Percentiles rank a stretch among this genome's conserved stretches.
These are phyloP conservation scores for Eilema caniola DNA, from an alignment of 2,888 invertebrate species.

Conservation along the genomic window DNA sequence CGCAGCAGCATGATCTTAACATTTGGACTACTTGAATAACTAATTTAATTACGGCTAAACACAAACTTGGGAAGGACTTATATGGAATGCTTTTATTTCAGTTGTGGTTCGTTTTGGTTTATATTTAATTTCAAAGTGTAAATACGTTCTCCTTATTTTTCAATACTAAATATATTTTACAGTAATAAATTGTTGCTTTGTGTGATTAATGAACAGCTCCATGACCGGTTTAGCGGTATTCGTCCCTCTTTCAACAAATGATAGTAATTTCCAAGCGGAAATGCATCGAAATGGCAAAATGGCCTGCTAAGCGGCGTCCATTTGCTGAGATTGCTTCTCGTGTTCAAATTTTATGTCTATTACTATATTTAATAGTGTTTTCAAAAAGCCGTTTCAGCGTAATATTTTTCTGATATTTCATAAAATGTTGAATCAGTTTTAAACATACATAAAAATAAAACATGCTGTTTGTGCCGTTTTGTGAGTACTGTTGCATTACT, in stretches of 20 bases:
- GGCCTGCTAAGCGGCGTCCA: conserved; percentile 81
- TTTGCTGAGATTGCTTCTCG: conserved; percentile 78
- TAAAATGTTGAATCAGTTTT: conserved; percentile 40
- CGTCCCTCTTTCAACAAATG: conserved; percentile 80
- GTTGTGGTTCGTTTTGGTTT: neutral
- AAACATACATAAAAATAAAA: neutral
- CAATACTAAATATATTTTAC: conserved; percentile 24
- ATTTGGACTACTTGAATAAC: neutral
- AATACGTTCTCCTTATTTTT: conserved; percentile 14
- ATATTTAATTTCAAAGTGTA: neutral
- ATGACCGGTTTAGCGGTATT: conserved; percentile 69
- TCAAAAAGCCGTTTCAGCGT: conserved; percentile 45
- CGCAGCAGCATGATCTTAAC: neutral
- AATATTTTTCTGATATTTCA: conserved; percentile 46
- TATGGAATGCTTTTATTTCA: neutral
- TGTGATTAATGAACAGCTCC: conserved; percentile 60
- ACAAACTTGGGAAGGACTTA: neutral
- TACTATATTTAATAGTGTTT: conserved; percentile 60
- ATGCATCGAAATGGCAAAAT: conserved; percentile 84
- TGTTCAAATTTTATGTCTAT: conserved; percentile 73
- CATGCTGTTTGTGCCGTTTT: neutral
- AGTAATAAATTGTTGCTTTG: conserved; percentile 35
- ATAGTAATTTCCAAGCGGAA: conserved; percentile 83
- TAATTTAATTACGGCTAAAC: no score
- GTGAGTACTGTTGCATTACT: no score